These are phyloP conservation scores for Erethizon dorsatum DNA, from an alignment of 2,797 vertebrate species.

Conservation along the genomic window DNA sequence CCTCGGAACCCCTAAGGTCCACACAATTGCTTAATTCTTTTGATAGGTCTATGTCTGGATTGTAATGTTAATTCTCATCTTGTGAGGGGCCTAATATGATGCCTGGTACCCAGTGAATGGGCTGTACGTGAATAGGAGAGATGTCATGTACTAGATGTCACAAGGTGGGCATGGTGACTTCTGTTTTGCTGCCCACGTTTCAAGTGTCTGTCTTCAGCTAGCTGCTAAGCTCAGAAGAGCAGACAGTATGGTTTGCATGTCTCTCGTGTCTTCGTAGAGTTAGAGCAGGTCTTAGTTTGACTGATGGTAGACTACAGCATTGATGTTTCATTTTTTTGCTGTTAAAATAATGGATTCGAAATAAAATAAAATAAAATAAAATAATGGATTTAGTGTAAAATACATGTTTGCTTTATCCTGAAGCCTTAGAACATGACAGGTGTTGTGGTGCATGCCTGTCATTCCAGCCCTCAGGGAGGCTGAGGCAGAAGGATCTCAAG, in stretches of 20 bases:
- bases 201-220: not conserved
- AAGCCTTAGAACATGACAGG: not conserved
- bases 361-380: not conserved
- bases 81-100: not conserved
- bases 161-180: not conserved
- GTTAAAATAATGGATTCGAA: not conserved
- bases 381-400: slow-evolving; percentile 26
- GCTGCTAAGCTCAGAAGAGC: not conserved
- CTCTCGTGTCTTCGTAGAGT: not conserved
- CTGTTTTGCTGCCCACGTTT: not conserved
- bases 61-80: not conserved
- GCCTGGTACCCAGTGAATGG: not conserved
- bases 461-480: not conserved
- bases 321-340: slow-evolving; percentile 28
- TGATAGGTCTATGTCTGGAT: slow-evolving; percentile 21
- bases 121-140: not conserved
- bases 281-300: not conserved
- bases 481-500: not conserved
- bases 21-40: not conserved
- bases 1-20: not conserved
- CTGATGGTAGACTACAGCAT: not conserved
- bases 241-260: not conserved
- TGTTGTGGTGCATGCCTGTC: not conserved
- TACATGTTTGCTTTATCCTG: slow-evolving; percentile 9
- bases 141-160: not conserved